These are phyloP conservation scores for Grapholita molesta DNA, from an alignment of 1,140 invertebrate species.

Conservation along the genomic window DNA sequence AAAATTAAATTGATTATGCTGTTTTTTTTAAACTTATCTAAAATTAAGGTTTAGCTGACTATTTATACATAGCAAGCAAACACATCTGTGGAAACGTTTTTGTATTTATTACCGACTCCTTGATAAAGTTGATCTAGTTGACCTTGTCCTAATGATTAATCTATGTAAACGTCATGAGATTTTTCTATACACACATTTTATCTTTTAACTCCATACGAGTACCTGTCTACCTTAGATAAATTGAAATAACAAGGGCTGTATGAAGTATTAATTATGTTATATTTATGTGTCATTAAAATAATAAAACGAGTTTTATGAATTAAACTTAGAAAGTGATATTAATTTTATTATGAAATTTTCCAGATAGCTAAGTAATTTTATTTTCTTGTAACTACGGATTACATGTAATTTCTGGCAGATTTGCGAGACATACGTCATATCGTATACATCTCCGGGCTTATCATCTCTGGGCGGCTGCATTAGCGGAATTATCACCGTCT, in stretches of 20 bases:
- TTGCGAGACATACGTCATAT: neutral
- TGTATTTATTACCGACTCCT: neutral
- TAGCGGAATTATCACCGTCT: neutral
- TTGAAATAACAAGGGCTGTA: too few relatives aligned
- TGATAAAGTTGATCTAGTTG: neutral
- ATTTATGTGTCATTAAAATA: too few relatives aligned
- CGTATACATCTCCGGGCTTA: neutral
- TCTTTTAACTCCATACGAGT: neutral
- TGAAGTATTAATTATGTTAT: too few relatives aligned
- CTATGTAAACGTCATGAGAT: neutral
- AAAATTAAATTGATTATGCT: neutral
- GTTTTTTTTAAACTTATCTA: too few relatives aligned
- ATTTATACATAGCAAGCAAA: too few relatives aligned
- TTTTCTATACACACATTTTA: neutral
- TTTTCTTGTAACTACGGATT: neutral
- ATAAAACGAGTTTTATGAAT: too few relatives aligned
- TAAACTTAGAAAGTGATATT: neutral
- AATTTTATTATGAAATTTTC: neutral
- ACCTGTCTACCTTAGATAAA: too few relatives aligned
- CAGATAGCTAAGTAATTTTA: neutral
- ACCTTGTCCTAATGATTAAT: constrained; percentile 2
- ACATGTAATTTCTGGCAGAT: neutral
- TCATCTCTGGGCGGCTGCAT: neutral
- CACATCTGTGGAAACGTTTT: neutral
- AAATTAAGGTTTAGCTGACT: too few relatives aligned